These are phyloP conservation scores for Spilarctia lutea DNA, from an alignment of 2,888 invertebrate species.

Conservation along the genomic window DNA sequence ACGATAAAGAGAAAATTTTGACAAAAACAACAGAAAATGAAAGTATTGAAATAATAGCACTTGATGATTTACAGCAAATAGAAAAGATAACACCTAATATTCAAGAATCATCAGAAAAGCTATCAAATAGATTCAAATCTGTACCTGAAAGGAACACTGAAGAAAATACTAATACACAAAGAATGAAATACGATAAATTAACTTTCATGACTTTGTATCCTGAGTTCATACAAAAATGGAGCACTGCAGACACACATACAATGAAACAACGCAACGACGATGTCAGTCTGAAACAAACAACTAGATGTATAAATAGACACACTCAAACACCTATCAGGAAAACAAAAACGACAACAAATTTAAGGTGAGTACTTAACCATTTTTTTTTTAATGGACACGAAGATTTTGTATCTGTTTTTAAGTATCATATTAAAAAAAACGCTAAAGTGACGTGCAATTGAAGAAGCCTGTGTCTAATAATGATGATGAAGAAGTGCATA, in stretches of 20 bases:
- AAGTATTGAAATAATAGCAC: constrained; percentile 2
- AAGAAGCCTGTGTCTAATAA: too few species aligned
- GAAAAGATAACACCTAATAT: background rate
- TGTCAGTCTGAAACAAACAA: background rate
- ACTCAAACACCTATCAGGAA: background rate
- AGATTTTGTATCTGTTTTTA: too few species aligned
- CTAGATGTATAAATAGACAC: background rate
- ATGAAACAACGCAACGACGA: background rate
- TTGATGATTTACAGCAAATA: background rate
- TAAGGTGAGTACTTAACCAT: background rate
- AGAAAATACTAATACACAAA: background rate
- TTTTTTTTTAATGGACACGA: too few species aligned
- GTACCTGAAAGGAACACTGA: background rate
- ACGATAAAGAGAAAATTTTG: background rate
- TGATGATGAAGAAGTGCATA: too few species aligned
- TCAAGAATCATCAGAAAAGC: background rate
- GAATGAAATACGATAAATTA: background rate
- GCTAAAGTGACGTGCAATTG: too few species aligned
- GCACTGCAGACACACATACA: background rate
- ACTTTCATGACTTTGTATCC: constrained; percentile 15
- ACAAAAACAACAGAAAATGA: background rate
- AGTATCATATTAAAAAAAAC: too few species aligned
- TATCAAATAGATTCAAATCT: background rate
- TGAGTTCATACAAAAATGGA: constrained; percentile 8
- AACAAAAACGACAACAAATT: background rate